phyloP scores from a whole-genome alignment of 2,797 vertebrate species.

The Propithecus perrieri region DNA sequence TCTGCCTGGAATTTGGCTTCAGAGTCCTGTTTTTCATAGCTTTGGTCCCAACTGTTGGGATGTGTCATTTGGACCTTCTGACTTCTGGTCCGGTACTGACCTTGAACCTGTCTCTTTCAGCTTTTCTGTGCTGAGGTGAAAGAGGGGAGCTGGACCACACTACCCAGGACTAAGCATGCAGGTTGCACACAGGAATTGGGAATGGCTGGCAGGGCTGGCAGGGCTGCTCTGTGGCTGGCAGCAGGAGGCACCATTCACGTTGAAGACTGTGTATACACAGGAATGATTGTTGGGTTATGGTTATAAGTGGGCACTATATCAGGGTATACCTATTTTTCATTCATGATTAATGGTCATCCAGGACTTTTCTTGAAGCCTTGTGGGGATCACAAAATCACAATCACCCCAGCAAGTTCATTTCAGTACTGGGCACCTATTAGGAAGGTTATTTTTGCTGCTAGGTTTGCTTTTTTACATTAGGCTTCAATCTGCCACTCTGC shows the following conservation, averaged over 20 bases:
- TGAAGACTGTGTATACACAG: background rate
- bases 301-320: background rate
- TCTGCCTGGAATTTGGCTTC: conserved; percentile 24
- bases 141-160: background rate
- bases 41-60: background rate
- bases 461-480: background rate
- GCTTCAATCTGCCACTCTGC: background rate
- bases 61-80: background rate
- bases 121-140: background rate
- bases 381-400: background rate
- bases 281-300: background rate
- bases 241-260: background rate
- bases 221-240: background rate
- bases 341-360: background rate
- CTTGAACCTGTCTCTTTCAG: background rate
- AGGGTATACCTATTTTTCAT: background rate
- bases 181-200: background rate
- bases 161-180: background rate
- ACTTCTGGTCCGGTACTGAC: background rate
- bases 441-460: background rate
- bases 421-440: background rate
- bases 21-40: background rate
- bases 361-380: background rate
- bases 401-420: background rate
- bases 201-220: background rate